Evolutionary conservation across 2,797 vertebrate species (phyloP), one percentile per base, ranked within the genome.

Genomic region (Hemitrygon akajei): DNA sequence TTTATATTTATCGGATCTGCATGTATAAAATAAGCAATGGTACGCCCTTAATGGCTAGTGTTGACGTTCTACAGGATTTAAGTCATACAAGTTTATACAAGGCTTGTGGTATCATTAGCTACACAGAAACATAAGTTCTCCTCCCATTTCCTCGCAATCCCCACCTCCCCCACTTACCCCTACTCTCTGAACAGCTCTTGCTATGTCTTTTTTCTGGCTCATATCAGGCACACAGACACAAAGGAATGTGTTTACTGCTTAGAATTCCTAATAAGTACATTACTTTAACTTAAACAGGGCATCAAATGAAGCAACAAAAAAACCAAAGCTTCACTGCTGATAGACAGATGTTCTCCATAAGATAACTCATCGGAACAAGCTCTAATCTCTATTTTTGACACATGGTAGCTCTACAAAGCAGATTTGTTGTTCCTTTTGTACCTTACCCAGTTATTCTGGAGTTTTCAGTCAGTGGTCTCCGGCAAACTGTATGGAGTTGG

Each of bases 1-100:
- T 66, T 34, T 66, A 16, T 63, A 84, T 3, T 12, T 22, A 14
- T 87, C 60, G n/a, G 30, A 30, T 63, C n/a, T 60, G 63, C 14
- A 63, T 16, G 63, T 27, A 34, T 87, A 66, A 87, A 87, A 87
- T 66, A 34, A 87, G 60, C 30, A 34, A 63, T 20, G 30, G 58
- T n/a, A 87, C 9, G 7, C 7, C 60, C 11, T 27, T 58, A 58
- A 56, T 84, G 47, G 47, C 47, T 30, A 11, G 25, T 84, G 81
- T 25, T 84, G 81, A 25, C 47, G 14, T 34, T 34, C 30, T 37
- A 66, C 58, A 87, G 14, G 14, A 87, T 16, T 66, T 66, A 87
- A 63, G 84, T 34, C 84, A 87, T 66, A 30, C 84, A 87, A 87
- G 84, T 87, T 87, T 87, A 87, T 20, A 87, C 58, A 87, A 87